phyloP scores from a whole-genome alignment of 2,113 vertebrate species.

The Odontesthes bonariensis region DNA sequence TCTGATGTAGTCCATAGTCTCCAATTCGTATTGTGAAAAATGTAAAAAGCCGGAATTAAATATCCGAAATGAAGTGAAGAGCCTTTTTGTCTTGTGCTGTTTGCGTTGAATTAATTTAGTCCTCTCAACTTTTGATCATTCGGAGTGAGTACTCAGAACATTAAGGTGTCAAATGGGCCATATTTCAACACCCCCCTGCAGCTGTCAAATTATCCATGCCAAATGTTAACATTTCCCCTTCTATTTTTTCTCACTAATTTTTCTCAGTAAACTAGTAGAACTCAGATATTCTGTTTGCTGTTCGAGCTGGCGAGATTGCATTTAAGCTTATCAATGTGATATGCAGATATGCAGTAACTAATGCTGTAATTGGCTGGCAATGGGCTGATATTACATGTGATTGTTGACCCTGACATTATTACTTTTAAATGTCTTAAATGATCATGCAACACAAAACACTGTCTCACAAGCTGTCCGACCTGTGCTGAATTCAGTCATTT shows the following conservation, averaged over 20 bases:
- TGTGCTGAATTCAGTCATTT: background rate
- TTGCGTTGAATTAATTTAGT: constrained; percentile 25
- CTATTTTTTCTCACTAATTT: constrained; percentile 30
- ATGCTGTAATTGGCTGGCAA: background rate
- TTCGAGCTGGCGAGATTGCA: background rate
- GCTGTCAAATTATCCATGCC: constrained; percentile 65
- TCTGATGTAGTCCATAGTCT: background rate
- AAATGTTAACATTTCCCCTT: constrained; percentile 56
- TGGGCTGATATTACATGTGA: background rate
- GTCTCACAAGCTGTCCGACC: background rate
- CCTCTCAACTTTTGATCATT: constrained; percentile 42
- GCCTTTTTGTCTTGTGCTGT: constrained; percentile 13
- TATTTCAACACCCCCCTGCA: constrained; percentile 60
- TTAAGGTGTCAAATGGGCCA: constrained; percentile 68
- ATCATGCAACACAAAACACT: background rate
- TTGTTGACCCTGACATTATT: background rate
- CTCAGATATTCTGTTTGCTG: background rate
- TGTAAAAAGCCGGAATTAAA: background rate
- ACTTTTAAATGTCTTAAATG: background rate
- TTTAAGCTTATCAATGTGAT: constrained; percentile 12
- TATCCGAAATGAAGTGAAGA: constrained; percentile 16
- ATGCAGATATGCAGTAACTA: constrained; percentile 1
- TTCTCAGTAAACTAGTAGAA: constrained; percentile 24
- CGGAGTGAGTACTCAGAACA: constrained; percentile 45
- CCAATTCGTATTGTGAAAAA: background rate